Base-by-base conservation (phyloP, 2,888 invertebrate species). In the Griposia aprilina region DNA sequence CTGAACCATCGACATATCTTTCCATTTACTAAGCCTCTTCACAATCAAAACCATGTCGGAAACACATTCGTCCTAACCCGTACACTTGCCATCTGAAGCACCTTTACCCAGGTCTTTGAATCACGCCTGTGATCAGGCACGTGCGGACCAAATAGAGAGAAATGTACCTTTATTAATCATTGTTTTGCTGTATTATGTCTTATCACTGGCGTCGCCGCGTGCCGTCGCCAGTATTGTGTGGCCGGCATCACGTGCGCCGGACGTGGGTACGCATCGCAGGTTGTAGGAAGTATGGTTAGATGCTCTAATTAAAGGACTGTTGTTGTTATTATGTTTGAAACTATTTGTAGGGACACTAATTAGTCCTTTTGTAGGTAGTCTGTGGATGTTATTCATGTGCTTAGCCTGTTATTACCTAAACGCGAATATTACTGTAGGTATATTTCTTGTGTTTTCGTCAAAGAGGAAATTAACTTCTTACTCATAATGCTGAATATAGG, bases 151-250 rank as follows among this genome's bases (percentile, higher is more conserved):
- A 87, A 81, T 75, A 79, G 69, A 88, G 87, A 83, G 81, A 79
- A 85, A 88, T 87, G 78, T 68, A 72, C 77, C 72, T 81, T 86
- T 84, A 86, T 85, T 86, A 77, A 80, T 81, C 83, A 83, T 87
- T 88, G 88, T 87, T 83, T 84, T 82, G 59, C 65, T 74, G 67
- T 71, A 65, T 65, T 74, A 73, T 60, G 67, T 70, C 63, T 71
- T 84, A 82, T 84, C 81, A 70, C 76, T 52, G 66, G 70, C 74
- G 79, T 80, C 79, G 60, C 66, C 74, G n/a, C n/a, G n/a, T n/a
- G n/a, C n/a, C 30, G 30, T 36, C 79, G 60, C 66, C 74, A 65
- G 69, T 78, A 62, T 74, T 63, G 67, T 68, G 55, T 52, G 45
- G 36, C 57, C 69, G 20, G 45, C 41, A 59, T 85, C 84, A 82